Evolutionary conservation across 2,888 invertebrate species (phyloP), one percentile per base, ranked within the genome.

Genomic region (Coenonympha glycerion): DNA sequence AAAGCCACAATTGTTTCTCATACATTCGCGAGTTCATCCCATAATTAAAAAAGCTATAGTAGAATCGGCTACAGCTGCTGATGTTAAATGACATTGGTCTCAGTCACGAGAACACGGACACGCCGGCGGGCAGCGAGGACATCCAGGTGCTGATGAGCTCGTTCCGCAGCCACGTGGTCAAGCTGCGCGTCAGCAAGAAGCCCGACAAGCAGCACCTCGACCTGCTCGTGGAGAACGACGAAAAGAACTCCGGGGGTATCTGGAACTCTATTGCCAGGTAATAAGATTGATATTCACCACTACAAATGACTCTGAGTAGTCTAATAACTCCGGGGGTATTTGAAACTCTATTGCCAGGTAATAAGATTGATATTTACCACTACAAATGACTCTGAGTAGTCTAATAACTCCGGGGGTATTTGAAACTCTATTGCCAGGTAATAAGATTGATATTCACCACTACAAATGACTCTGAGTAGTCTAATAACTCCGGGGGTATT

Each of bases 191-290:
- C 5, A 91, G 92, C 58, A 99, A 99, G 82, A 96, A 96, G 69
- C 90, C 95, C 0, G 98, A 95, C 59, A 98, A 95, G 87, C 90
- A 92, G 62, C 89, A 93, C 52, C 89, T 95, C 59, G 98, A 98
- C 79, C 87, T 99, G 13, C 88, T 99, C 1, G 92, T 93, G 0
- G 97, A 97, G 59, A 92, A 93, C 50, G 91, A 91, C 2, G 90
- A 91, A 11, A 90, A 89, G 48, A 89, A 88, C 61, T 77, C 80
- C 22, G 84, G 85, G 40, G 96, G 97, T 11, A 90, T 98, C 56
- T 98, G 98, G 98, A 94, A 95, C 75, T 96, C 97, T 30, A 96
- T 98, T 66, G 95, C 98, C 0, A 97, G 93, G 93, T 95, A 72
- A 19, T 52, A 9, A 11, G 5, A 6, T 11, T 19, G 3, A 31